Conservation (phyloP, 2,113 vertebrate species). For the Scalopus aquaticus region DNA sequence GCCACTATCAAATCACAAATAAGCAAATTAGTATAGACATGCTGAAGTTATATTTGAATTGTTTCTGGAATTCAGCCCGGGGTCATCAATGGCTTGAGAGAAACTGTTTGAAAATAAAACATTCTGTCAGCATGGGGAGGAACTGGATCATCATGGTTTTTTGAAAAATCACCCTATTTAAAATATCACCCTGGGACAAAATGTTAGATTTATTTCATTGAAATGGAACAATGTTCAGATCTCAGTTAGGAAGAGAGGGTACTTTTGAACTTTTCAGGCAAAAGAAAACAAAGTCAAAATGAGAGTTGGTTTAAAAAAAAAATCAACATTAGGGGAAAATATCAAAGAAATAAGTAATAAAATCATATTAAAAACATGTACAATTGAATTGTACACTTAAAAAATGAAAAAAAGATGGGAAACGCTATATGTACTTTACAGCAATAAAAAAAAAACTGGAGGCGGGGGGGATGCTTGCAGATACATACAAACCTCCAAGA, state of each 20-base stretch:
- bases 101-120: background rate
- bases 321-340: background rate
- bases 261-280: constrained; percentile 15
- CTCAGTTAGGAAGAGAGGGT: background rate
- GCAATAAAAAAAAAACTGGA: background rate
- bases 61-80: background rate
- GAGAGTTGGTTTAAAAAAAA: constrained; percentile 18
- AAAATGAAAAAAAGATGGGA: background rate
- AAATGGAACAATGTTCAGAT: constrained; percentile 29
- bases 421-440: background rate
- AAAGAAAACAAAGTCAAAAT: constrained; percentile 34
- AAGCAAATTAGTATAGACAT: background rate
- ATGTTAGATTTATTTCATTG: constrained; percentile 18
- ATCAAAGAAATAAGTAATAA: background rate
- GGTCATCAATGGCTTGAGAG: background rate
- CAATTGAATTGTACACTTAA: background rate
- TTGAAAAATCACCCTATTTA: background rate
- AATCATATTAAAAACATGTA: constrained; percentile 20
- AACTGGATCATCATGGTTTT: background rate
- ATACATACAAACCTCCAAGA: background rate
- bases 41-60: background rate
- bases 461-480: background rate
- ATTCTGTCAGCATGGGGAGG: background rate
- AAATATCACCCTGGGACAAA: background rate
- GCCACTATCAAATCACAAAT: background rate